Evolutionary conservation across 2,888 invertebrate genomes (phyloP).

Genomic region (Ernsta delagoae): DNA sequence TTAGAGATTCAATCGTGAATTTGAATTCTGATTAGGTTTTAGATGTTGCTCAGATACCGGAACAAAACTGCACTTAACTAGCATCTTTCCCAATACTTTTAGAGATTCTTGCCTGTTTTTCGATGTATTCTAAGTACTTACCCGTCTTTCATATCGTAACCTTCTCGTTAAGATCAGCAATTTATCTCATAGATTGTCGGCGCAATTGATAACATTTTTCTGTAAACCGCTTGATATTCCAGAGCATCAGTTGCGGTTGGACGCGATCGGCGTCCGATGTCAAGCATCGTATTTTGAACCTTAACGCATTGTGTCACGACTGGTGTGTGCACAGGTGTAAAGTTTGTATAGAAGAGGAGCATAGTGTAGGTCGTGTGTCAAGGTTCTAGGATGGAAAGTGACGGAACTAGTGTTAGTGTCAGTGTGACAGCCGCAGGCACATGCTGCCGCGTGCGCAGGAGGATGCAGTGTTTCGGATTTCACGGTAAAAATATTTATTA

Average conservation of each 20-base stretch:
- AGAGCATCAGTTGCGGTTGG: conserved; percentile 59
- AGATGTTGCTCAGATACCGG: no score
- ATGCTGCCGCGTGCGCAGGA: conserved; percentile 77
- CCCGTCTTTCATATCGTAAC: conserved; percentile 37
- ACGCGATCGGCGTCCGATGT: conserved; percentile 53
- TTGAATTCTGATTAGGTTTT: no score
- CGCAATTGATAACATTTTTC: conserved; percentile 58
- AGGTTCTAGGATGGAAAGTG: conserved; percentile 67
- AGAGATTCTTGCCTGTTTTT: no score
- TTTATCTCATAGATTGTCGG: conserved; percentile 65
- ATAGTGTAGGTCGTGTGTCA: conserved; percentile 53
- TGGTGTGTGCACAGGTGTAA: conserved; percentile 5
- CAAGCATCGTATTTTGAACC: conserved; percentile 46
- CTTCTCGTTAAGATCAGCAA: conserved; percentile 57
- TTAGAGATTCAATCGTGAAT: no score
- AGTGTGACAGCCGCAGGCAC: conserved; percentile 64
- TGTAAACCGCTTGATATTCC: conserved; percentile 55
- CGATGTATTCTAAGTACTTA: no score
- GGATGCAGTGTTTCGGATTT: conserved; percentile 81
- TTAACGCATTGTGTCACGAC: conserved; percentile 43
- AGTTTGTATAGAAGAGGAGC: conserved; percentile 41
- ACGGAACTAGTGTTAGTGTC: conserved; percentile 61
- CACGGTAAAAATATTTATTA: conserved; percentile 58
- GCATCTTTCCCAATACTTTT: no score
- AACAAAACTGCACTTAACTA: no score